A percentile compares a stretch with the other conserved stretches of the same genome.
phyloP scores from a whole-genome alignment of 1,140 invertebrate species.

The Calycopis cecrops region DNA sequence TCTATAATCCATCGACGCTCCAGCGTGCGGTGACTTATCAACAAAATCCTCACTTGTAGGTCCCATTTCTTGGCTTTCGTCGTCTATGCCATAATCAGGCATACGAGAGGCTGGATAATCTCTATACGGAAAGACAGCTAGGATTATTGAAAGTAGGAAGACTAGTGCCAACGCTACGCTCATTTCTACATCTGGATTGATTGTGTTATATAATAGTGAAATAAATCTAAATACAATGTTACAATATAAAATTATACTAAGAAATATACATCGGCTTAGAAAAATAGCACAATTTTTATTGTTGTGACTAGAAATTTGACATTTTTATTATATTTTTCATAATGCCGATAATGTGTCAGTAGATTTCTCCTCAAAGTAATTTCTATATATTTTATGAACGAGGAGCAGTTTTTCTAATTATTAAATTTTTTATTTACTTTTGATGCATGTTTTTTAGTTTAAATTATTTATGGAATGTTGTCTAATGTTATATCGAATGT shows the following conservation, averaged over 20 bases:
- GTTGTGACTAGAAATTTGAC: constrained; percentile 50
- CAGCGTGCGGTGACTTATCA: neutral
- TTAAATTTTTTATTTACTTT: no score
- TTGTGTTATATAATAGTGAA: neutral
- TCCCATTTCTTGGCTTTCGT: neutral
- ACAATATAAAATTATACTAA: neutral
- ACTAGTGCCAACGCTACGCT: neutral
- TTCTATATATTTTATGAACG: no score
- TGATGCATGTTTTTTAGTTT: no score
- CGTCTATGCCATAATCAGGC: constrained; percentile 4
- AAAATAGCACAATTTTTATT: neutral
- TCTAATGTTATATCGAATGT: no score
- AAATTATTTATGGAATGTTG: no score
- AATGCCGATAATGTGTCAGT: constrained; percentile 38
- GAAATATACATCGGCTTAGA: neutral
- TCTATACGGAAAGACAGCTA: neutral
- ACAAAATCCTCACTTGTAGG: neutral
- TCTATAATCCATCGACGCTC: neutral
- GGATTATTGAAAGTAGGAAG: neutral
- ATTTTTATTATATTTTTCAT: constrained; percentile 16
- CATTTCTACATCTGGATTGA: neutral
- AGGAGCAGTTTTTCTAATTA: no score
- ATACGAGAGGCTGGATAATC: neutral
- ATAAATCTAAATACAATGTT: no score
- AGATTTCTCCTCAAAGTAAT: no score